Conservation (phyloP, 2,113 vertebrate species). For the Scalopus aquaticus region DNA sequence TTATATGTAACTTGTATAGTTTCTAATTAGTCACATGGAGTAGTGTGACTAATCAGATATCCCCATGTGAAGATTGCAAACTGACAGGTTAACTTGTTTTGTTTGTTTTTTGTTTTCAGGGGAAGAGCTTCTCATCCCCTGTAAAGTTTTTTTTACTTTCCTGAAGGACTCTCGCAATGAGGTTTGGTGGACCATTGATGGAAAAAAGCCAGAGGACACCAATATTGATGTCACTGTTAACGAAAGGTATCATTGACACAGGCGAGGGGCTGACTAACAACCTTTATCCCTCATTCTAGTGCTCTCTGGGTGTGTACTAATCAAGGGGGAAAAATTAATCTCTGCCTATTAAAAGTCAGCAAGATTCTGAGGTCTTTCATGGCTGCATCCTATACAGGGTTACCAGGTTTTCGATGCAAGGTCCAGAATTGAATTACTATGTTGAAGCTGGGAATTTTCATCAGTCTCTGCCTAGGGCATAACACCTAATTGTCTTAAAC, state of each 20-base stretch:
- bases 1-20: not conserved
- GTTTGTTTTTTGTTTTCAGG: slow-evolving; percentile 74
- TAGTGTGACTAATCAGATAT: not conserved
- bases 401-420: not conserved
- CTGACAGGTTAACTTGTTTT: not conserved
- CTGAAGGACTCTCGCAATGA: slow-evolving; percentile 83
- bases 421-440: not conserved
- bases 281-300: not conserved
- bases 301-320: not conserved
- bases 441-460: not conserved
- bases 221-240: slow-evolving; percentile 79
- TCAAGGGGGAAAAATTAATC: not conserved
- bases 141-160: slow-evolving; percentile 87
- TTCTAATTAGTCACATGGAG: not conserved
- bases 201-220: slow-evolving; percentile 86
- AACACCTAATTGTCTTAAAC: not conserved
- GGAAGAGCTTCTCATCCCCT: slow-evolving; percentile 83
- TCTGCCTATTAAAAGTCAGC: not conserved
- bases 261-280: not conserved
- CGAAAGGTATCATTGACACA: slow-evolving; percentile 72
- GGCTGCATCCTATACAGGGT: not conserved
- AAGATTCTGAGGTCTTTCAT: not conserved
- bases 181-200: slow-evolving; percentile 96
- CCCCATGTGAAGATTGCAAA: not conserved
- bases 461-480: not conserved